These are phyloP conservation scores for Pavo muticus DNA, from an alignment of 2,113 vertebrate genomes.

Conservation along the genomic window DNA sequence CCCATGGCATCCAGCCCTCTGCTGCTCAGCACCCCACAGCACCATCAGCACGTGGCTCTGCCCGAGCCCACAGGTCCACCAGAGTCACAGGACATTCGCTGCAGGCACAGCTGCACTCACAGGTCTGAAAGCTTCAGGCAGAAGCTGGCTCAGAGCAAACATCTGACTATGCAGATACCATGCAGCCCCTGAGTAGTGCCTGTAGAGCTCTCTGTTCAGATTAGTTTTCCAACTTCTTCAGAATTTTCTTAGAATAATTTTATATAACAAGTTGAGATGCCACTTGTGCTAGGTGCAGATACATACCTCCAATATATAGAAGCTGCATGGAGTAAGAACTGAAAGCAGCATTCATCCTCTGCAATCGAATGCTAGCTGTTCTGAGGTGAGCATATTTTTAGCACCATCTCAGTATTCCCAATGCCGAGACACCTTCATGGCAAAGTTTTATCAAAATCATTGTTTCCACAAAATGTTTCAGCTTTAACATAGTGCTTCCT, in stretches of 20 bases:
- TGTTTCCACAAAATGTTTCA: not conserved
- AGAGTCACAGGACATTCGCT: not conserved
- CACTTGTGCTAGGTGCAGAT: not conserved
- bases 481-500: not conserved
- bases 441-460: not conserved
- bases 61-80: rapidly evolving
- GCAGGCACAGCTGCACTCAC: not conserved
- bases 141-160: not conserved
- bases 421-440: not conserved
- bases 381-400: not conserved
- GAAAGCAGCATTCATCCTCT: not conserved
- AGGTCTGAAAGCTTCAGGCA: conserved; percentile 12
- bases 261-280: not conserved
- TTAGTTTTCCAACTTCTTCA: conserved; percentile 25
- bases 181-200: conserved; percentile 12
- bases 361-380: not conserved
- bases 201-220: not conserved
- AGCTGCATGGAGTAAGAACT: not conserved
- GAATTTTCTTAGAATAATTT: conserved; percentile 28
- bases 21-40: not conserved
- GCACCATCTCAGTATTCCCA: not conserved
- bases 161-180: conserved; percentile 36
- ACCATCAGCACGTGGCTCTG: not conserved
- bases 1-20: not conserved
- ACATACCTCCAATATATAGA: not conserved